Evolutionary conservation across 2,113 vertebrate species (phyloP).

Genomic region (Misgurnus mizolepis): DNA sequence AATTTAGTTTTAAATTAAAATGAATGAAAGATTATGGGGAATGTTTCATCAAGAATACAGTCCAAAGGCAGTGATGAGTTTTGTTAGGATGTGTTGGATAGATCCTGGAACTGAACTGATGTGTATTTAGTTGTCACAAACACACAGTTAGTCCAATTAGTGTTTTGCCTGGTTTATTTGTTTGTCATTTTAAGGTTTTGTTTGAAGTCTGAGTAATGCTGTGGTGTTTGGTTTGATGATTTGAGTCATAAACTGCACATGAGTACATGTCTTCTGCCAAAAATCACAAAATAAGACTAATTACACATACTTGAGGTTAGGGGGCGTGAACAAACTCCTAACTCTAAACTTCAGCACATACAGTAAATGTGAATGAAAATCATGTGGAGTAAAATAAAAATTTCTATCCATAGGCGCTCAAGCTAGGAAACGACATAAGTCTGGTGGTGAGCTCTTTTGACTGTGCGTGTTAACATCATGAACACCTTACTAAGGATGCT

Average conservation of each 20-base stretch:
- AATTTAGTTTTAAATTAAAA: background rate
- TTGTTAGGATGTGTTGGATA: conserved; percentile 8
- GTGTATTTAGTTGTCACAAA: background rate
- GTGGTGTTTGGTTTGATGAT: background rate
- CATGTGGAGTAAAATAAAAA: no score
- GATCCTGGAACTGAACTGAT: background rate
- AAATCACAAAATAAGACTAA: no score
- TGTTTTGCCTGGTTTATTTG: background rate
- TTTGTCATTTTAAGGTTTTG: background rate
- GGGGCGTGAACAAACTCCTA: no score
- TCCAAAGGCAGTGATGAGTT: background rate
- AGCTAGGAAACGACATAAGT: no score
- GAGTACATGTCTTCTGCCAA: background rate
- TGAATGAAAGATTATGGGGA: conserved; percentile 9
- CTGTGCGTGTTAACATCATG: no score
- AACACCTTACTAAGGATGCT: no score
- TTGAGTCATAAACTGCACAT: background rate
- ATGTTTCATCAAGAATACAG: background rate
- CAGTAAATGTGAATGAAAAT: no score
- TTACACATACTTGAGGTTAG: no score
- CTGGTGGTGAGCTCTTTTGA: no score
- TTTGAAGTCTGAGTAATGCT: background rate
- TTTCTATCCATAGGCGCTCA: no score
- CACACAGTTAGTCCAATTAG: background rate
- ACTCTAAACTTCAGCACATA: no score